These are phyloP conservation scores for Petromus typicus DNA, from an alignment of 2,113 vertebrate species.

Conservation along the genomic window DNA sequence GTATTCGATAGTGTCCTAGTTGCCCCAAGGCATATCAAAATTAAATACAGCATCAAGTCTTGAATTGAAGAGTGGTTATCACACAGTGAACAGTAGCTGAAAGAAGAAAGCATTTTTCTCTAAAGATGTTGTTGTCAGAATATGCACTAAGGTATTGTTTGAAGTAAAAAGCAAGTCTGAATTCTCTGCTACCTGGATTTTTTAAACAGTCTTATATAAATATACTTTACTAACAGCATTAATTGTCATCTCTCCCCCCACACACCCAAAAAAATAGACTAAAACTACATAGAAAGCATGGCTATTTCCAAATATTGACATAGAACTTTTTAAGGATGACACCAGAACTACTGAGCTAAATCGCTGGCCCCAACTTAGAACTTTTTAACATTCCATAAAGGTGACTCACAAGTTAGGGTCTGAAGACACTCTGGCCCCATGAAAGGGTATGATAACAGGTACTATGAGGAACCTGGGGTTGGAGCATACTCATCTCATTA, in stretches of 20 bases:
- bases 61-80: background rate
- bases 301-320: background rate
- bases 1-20: slow-evolving; percentile 67
- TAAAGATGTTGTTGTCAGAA: slow-evolving; percentile 37
- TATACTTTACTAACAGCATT: background rate
- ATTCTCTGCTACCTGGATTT: background rate
- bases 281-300: background rate
- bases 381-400: slow-evolving; percentile 22
- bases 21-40: slow-evolving; percentile 77
- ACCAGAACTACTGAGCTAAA: too few relatives aligned
- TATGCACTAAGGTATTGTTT: slow-evolving; percentile 13
- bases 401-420: background rate
- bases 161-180: background rate
- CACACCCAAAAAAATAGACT: background rate
- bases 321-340: too few relatives aligned
- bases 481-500: background rate
- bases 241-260: background rate
- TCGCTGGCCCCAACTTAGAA: too few relatives aligned
- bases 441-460: background rate
- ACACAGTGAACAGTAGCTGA: background rate
- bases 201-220: background rate
- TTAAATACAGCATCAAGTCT: slow-evolving; percentile 70
- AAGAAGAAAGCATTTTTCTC: slow-evolving; percentile 43
- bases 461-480: background rate
- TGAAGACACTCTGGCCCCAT: background rate